Conservation (phyloP, 2,888 invertebrate genomes). For the Prosopocoilus inquinatus region DNA sequence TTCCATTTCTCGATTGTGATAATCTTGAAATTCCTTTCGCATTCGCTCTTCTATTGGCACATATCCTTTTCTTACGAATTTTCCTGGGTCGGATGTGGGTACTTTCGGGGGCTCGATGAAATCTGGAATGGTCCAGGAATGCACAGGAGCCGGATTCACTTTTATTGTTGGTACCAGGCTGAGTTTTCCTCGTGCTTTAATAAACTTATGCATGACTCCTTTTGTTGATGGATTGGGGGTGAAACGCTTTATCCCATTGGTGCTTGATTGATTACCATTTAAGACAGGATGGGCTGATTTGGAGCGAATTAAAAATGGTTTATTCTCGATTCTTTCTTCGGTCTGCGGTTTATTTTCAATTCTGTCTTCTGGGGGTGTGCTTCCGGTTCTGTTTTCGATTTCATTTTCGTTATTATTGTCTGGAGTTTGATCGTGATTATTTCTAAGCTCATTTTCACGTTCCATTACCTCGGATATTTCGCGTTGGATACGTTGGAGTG, state of each 20-base stretch:
- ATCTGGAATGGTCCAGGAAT: slow-evolving; percentile 27
- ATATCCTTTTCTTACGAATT: slow-evolving; percentile 71
- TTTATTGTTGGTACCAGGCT: slow-evolving; percentile 42
- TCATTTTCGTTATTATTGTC: slow-evolving; percentile 17
- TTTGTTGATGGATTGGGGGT: slow-evolving; percentile 57
- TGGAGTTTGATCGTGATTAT: slow-evolving; percentile 7
- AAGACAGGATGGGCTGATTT: not conserved
- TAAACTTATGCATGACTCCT: slow-evolving; percentile 83
- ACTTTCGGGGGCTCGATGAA: slow-evolving; percentile 44
- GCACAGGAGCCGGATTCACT: not conserved
- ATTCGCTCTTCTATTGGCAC: slow-evolving; percentile 87
- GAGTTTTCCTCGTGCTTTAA: slow-evolving; percentile 75
- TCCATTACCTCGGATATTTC: slow-evolving; percentile 86
- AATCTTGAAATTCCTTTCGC: slow-evolving; percentile 79
- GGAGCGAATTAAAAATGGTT: slow-evolving; percentile 15
- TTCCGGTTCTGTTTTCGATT: slow-evolving; percentile 12
- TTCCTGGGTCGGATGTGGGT: slow-evolving; percentile 49
- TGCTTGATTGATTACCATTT: slow-evolving; percentile 2
- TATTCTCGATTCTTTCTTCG: slow-evolving; percentile 12
- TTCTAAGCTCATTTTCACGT: slow-evolving; percentile 72
- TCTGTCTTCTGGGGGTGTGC: not conserved
- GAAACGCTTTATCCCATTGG: slow-evolving; percentile 60
- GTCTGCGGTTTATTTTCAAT: slow-evolving; percentile 3
- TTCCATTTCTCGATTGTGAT: slow-evolving; percentile 61
- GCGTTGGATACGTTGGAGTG: slow-evolving; percentile 78